These are phyloP conservation scores for human (Homo sapiens) DNA, from an alignment of 2,113 vertebrate genomes.

Conservation along the genomic window DNA sequence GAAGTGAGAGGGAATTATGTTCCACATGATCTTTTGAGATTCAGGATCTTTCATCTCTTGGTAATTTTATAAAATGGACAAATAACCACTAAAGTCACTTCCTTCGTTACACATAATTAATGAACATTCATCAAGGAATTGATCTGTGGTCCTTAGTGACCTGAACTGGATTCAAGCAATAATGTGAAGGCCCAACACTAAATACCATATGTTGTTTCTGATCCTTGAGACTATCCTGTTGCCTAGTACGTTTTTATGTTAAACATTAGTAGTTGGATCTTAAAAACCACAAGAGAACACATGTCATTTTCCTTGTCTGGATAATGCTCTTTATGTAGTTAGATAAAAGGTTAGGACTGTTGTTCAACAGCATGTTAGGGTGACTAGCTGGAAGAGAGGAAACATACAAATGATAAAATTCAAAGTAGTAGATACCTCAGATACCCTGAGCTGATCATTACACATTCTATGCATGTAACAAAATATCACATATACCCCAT, in stretches of 20 bases:
- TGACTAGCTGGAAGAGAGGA: background rate
- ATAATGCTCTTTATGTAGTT: background rate
- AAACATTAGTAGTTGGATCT: background rate
- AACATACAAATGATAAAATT: background rate
- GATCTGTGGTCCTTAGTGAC: background rate
- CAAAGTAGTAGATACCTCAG: background rate
- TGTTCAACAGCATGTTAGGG: no score
- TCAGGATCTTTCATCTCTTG: background rate
- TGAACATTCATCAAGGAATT: background rate
- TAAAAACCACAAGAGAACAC: background rate
- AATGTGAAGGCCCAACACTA: background rate
- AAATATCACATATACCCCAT: background rate
- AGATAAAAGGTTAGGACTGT: background rate
- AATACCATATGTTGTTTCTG: background rate
- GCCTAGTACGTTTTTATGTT: background rate
- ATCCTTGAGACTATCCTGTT: background rate
- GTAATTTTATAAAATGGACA: background rate
- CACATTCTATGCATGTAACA: background rate
- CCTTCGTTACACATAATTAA: background rate
- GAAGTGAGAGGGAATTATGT: background rate
- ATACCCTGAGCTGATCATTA: background rate
- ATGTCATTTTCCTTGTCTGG: background rate
- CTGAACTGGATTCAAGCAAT: background rate
- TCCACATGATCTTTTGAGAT: background rate
- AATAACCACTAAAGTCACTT: background rate